Base-by-base conservation (phyloP, 1,140 invertebrate genomes). In the Stegodyphus dumicola region DNA sequence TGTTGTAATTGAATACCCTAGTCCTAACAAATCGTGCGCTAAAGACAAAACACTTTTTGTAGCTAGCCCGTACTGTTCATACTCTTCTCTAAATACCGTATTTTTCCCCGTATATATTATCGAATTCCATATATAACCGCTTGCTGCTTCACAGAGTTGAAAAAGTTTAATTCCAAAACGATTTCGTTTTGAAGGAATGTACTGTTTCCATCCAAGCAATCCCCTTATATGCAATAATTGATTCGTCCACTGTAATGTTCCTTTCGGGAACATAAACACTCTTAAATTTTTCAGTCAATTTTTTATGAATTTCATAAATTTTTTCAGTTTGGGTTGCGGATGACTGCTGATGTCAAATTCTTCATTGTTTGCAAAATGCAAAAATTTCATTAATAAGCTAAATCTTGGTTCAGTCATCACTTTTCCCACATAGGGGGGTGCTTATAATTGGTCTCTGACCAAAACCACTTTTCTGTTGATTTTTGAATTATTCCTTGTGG, bases 401-500 rank as follows among this genome's bases (percentile, higher is more conserved):
- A 13, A 73, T 7, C 70, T 17, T 73, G 1, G 18, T 51, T 48
- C 18, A 51, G 9, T 73, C 70, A 73, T 73, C 17, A 73, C 70
- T 49, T n/a, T 10, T 48, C 7, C 48, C 7, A 49, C 18, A 51
- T 48, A 51, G n/a, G 6, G 70, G 70, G 2, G 70, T 52, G 33
- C 9, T 52, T 52, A 73, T 9, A 49, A 51, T 49, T 51, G 33
- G 33, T 49, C 7, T 7, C 51, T 73, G 48, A 51, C 70, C 70
- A 73, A 17, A 73, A 73, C 70, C 70, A 73, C 49, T 51, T 49
- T 52, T 73, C 7, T 49, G 49, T 33, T 7, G 70, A 5, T 73
- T 73, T 73, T 49, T 73, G 7, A 17, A 51, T 52, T 48, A 73
- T 73, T 73, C 70, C 70, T 73, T 73, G 70, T 10, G 53, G 70